Conservation (phyloP, 2,797 vertebrate genomes). For the Naso thynnoides region DNA sequence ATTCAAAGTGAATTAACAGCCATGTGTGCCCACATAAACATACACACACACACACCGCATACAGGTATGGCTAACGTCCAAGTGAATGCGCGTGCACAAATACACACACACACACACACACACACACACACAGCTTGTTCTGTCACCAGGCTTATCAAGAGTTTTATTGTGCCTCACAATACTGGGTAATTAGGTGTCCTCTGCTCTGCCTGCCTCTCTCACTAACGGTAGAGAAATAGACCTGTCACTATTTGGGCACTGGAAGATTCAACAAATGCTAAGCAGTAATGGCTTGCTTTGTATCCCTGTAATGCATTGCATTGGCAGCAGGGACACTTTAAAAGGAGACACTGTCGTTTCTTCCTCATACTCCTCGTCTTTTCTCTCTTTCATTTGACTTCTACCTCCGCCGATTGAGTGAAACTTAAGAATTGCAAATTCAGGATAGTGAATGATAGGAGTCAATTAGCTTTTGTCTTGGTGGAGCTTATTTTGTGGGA, state of each 20-base stretch:
- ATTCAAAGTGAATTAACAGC: constrained; percentile 32
- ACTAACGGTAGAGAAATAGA: constrained; percentile 86
- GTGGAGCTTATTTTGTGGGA: constrained; percentile 16
- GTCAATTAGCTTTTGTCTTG: constrained; percentile 50
- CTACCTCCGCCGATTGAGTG: constrained; percentile 43
- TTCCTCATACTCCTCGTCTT: constrained; percentile 53
- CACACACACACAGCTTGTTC: constrained; percentile 61
- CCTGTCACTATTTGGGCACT: constrained; percentile 87
- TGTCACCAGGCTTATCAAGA: constrained; percentile 82
- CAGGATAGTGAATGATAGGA: constrained; percentile 40
- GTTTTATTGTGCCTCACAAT: constrained; percentile 86
- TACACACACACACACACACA: constrained; percentile 31
- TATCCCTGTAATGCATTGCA: constrained; percentile 79
- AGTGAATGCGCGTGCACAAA: constrained; percentile 1
- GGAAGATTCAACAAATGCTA: constrained; percentile 86
- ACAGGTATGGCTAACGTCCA: constrained; percentile 30
- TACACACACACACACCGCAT: constrained; percentile 38
- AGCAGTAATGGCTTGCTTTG: constrained; percentile 86
- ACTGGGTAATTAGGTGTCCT: constrained; percentile 87
- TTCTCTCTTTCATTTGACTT: constrained; percentile 75
- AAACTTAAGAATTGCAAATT: constrained; percentile 61
- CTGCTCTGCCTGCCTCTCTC: constrained; percentile 78
- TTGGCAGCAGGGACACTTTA: constrained; percentile 79
- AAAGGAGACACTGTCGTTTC: constrained; percentile 68
- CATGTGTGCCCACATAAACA: constrained; percentile 54